These are phyloP conservation scores for Megalurothrips usitatus DNA, from an alignment of 2,888 invertebrate species.

Conservation along the genomic window DNA sequence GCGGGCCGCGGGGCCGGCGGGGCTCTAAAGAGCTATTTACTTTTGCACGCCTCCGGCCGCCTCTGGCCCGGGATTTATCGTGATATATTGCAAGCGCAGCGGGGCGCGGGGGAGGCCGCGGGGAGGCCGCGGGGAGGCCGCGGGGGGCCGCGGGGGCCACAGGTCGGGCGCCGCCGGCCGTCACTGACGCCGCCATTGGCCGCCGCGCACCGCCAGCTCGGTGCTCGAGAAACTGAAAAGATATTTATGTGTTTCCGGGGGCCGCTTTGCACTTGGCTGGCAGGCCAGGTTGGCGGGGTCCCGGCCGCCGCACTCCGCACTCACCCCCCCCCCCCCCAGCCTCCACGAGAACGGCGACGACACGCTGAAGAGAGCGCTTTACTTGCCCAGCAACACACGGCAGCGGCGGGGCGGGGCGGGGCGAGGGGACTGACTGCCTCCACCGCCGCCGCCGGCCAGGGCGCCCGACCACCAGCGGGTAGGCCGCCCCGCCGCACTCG, in stretches of 20 bases:
- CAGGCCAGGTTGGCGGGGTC: neutral
- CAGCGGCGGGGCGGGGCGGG: no score
- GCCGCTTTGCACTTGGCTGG: neutral
- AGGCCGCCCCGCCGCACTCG: neutral
- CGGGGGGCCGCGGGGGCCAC: neutral
- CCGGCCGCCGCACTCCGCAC: neutral
- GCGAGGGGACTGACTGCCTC: no score
- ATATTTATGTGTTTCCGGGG: neutral
- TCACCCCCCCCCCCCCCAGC: neutral
- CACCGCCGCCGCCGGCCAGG: no score
- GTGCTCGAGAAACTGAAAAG: slow-evolving; percentile 6
- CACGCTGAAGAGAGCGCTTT: no score
- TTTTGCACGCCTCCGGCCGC: neutral
- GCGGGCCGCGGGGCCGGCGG: neutral
- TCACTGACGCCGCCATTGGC: no score
- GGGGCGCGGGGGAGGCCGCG: neutral
- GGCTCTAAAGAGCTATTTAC: slow-evolving; percentile 17
- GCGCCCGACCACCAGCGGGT: neutral
- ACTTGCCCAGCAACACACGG: no score
- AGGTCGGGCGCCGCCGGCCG: neutral
- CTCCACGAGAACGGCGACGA: no score
- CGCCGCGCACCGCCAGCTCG: neutral
- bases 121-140: neutral
- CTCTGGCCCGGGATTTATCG: neutral
- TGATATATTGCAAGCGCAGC: neutral